Percentiles rank a stretch among this genome's conserved stretches.
Conservation (phyloP, 2,888 invertebrate species). For the Leptopilina syphax region DNA sequence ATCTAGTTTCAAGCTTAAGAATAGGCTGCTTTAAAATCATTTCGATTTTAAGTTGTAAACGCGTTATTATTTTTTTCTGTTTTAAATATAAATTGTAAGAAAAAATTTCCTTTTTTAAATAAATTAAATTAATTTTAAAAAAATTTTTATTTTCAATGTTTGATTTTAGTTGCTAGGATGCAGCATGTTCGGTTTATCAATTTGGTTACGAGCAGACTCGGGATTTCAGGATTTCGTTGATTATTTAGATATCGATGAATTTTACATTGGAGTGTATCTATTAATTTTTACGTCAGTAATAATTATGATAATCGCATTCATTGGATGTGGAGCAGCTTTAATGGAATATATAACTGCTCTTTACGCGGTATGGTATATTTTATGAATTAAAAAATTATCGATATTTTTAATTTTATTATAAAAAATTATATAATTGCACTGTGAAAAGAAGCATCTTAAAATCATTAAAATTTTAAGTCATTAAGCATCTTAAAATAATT, state of each 20-base stretch:
- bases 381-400: neutral
- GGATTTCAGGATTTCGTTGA: conserved; percentile 90
- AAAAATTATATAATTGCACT: neutral
- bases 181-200: conserved; percentile 86
- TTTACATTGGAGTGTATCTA: conserved; percentile 91
- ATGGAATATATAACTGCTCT: conserved; percentile 86
- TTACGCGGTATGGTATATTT: conserved; percentile 81
- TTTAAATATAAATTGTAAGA: too few species aligned
- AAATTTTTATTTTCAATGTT: conserved; percentile 22
- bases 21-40: too few species aligned
- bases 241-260: conserved; percentile 85
- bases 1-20: too few species aligned
- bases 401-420: too few species aligned
- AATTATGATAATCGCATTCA: conserved; percentile 87
- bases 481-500: too few species aligned
- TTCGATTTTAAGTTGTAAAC: too few species aligned
- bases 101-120: too few species aligned
- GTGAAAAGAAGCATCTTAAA: neutral
- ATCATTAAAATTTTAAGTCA: too few species aligned
- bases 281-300: conserved; percentile 85
- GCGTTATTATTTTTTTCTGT: too few species aligned
- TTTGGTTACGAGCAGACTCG: conserved; percentile 90
- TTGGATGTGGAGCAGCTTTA: conserved; percentile 90
- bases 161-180: conserved; percentile 86
- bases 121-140: neutral